phyloP scores from a whole-genome alignment of 2,888 invertebrate species.

The Lumbricus terrestris region DNA sequence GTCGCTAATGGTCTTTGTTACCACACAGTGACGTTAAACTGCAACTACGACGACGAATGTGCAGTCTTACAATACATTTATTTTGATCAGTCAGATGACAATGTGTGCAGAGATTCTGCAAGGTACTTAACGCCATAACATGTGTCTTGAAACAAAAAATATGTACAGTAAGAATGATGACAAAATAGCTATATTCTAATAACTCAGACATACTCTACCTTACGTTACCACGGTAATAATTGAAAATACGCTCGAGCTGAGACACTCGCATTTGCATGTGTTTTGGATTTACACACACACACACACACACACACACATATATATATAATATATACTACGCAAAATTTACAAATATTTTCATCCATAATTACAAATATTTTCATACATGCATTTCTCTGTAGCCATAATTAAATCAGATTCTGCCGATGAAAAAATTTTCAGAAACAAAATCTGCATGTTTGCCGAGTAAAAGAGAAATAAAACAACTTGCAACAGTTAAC shows the following conservation, averaged over 20 bases:
- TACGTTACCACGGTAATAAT: not conserved
- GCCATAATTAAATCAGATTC: not conserved
- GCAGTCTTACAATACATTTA: too few species aligned
- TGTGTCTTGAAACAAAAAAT: not conserved
- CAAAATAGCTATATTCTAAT: not conserved
- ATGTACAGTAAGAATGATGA: not conserved
- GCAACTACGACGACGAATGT: too few species aligned
- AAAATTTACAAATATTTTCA: not conserved
- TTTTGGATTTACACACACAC: not conserved
- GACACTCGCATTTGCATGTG: too few species aligned
- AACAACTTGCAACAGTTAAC: not conserved
- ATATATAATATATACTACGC: not conserved
- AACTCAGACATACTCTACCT: not conserved
- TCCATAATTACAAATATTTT: not conserved
- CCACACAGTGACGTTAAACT: too few species aligned
- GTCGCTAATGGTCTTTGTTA: too few species aligned
- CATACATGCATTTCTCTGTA: not conserved
- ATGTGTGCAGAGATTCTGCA: too few species aligned
- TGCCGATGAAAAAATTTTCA: not conserved
- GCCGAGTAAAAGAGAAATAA: not conserved
- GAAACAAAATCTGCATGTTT: not conserved
- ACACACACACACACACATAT: too few species aligned
- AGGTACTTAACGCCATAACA: too few species aligned
- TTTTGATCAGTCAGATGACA: too few species aligned
- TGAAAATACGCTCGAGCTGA: not conserved